phyloP scores from a whole-genome alignment of 2,888 invertebrate genomes.

The Masnerella sp. region DNA sequence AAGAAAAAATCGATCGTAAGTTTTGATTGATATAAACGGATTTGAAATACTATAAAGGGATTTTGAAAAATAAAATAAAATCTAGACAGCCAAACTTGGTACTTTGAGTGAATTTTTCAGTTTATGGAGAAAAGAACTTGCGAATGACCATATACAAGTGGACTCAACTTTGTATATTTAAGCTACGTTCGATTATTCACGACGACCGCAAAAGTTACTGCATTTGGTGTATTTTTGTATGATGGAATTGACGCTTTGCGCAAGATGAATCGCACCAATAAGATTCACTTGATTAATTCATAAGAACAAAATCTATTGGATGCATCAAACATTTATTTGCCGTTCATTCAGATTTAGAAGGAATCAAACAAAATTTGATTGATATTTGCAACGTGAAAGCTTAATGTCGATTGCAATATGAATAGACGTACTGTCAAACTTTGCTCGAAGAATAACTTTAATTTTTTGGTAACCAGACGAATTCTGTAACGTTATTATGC shows the following conservation, averaged over 20 bases:
- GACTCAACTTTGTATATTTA: no score
- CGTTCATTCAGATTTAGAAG: slow-evolving; percentile 13
- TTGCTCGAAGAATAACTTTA: background rate
- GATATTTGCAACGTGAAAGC: slow-evolving; percentile 4
- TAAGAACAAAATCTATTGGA: background rate
- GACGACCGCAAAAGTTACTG: background rate
- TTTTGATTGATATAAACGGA: background rate
- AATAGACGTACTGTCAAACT: slow-evolving; percentile 2
- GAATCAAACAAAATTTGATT: slow-evolving; percentile 16
- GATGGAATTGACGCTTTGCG: background rate
- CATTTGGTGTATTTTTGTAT: slow-evolving; percentile 1
- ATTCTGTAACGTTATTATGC: background rate
- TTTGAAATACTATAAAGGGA: slow-evolving; percentile 3
- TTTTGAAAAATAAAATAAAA: slow-evolving; percentile 1
- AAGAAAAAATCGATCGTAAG: background rate
- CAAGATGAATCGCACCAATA: background rate
- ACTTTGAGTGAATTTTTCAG: background rate
- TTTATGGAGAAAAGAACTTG: background rate
- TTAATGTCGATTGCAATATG: slow-evolving; percentile 4
- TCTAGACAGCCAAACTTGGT: background rate
- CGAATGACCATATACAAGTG: no score
- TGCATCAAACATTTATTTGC: background rate
- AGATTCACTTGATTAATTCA: slow-evolving; percentile 1
- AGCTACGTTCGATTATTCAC: no score
- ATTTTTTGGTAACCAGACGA: background rate